phyloP scores from a whole-genome alignment of 1,140 invertebrate species.

The Diorhabda elongata region DNA sequence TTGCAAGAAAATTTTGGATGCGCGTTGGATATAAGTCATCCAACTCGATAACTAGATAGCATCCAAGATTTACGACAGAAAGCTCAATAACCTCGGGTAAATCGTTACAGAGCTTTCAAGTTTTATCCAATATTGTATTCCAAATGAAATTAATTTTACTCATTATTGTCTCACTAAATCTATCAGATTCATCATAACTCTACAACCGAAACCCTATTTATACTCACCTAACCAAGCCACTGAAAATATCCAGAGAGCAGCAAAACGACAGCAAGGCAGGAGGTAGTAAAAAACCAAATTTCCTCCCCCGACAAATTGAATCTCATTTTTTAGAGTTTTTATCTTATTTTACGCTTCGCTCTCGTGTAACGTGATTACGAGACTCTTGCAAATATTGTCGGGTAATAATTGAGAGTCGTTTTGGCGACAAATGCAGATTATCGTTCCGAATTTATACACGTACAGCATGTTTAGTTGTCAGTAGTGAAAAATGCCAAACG shows the following conservation, averaged over 20 bases:
- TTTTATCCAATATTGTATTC: no score
- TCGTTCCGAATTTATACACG: not conserved
- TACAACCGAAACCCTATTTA: no score
- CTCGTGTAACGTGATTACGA: not conserved
- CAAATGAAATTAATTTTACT: no score
- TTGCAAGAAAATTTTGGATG: no score
- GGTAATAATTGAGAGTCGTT: not conserved
- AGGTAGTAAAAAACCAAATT: conserved; percentile 2
- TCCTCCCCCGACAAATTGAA: conserved; percentile 1
- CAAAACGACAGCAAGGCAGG: not conserved
- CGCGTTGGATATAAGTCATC: no score
- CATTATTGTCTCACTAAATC: no score
- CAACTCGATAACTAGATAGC: no score
- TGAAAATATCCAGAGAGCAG: not conserved
- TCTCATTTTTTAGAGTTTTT: conserved; percentile 3
- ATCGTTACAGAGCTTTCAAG: no score
- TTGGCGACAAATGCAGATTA: not conserved
- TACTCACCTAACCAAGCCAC: not conserved
- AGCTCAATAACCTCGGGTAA: no score
- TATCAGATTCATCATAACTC: no score
- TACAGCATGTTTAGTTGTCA: not conserved
- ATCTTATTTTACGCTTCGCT: not conserved
- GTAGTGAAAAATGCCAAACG: not conserved
- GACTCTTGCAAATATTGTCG: not conserved
- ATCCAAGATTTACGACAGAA: no score